phyloP scores from a whole-genome alignment of 2,888 invertebrate genomes.

The Onchidella celtica region DNA sequence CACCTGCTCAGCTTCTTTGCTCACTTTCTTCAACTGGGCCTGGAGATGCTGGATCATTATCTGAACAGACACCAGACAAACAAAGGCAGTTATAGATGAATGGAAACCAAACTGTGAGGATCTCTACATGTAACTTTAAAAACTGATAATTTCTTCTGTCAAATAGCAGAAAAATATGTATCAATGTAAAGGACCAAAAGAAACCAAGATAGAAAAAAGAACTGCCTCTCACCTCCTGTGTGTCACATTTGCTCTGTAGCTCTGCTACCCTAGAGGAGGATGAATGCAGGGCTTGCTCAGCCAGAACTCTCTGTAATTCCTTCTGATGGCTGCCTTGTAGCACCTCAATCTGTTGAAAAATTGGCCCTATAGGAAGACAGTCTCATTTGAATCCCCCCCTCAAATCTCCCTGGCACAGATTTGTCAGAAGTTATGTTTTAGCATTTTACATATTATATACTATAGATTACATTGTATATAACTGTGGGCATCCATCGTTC shows the following conservation, averaged over 20 bases:
- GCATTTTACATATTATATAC: too few species aligned
- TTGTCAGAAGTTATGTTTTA: too few species aligned
- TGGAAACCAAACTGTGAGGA: too few species aligned
- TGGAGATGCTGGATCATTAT: constrained; percentile 76
- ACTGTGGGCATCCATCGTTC: too few species aligned
- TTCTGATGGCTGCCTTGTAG: constrained; percentile 72
- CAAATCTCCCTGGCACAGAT: too few species aligned
- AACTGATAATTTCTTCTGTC: too few species aligned
- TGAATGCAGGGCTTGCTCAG: constrained; percentile 73
- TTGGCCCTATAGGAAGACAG: too few species aligned
- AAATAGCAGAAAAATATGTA: too few species aligned
- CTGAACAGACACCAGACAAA: constrained; percentile 58
- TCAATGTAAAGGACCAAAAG: neutral
- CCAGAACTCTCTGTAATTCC: constrained; percentile 71
- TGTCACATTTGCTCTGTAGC: constrained; percentile 73
- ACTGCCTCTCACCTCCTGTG: constrained; percentile 71
- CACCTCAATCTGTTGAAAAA: constrained; percentile 65
- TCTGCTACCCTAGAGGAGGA: constrained; percentile 75
- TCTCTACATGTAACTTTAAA: too few species aligned
- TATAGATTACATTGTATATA: too few species aligned
- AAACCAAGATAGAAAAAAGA: neutral
- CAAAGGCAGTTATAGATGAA: neutral
- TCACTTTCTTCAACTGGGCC: constrained; percentile 68
- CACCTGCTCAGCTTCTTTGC: constrained; percentile 71
- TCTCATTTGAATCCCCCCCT: too few species aligned